phyloP scores from a whole-genome alignment of 2,888 invertebrate genomes.

The Lottia scabra region DNA sequence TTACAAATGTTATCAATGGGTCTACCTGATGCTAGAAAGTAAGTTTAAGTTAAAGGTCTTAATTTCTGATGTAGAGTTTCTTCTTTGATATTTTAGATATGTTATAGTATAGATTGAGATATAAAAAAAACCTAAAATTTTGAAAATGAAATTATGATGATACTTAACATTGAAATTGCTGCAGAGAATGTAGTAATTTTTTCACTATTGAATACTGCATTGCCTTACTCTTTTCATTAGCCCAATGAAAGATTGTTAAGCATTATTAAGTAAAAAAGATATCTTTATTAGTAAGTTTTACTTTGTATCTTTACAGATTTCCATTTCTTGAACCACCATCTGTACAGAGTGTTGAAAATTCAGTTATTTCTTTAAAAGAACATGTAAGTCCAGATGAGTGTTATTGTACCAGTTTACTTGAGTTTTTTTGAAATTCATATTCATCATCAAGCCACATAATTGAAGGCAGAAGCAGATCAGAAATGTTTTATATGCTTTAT shows the following conservation, averaged over 20 bases:
- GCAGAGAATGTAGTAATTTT: too few relatives aligned
- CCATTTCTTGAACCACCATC: constrained; percentile 96
- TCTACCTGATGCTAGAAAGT: constrained; percentile 83
- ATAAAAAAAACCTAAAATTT: neutral
- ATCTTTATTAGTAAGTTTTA: too few relatives aligned
- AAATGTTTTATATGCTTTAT: too few relatives aligned
- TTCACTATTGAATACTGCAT: too few relatives aligned
- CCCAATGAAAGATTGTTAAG: too few relatives aligned
- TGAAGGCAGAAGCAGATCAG: too few relatives aligned
- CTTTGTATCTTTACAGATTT: constrained; percentile 73
- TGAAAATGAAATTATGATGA: too few relatives aligned
- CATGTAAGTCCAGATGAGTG: constrained; percentile 74
- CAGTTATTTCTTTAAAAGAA: constrained; percentile 86
- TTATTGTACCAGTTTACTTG: too few relatives aligned
- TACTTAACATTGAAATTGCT: neutral
- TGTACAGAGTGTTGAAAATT: constrained; percentile 85
- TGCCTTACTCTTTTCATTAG: too few relatives aligned
- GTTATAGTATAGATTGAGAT: neutral
- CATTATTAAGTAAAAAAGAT: too few relatives aligned
- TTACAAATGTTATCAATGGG: constrained; percentile 93
- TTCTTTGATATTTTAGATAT: neutral
- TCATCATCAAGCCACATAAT: too few relatives aligned
- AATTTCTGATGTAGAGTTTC: neutral
- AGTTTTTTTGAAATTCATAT: too few relatives aligned
- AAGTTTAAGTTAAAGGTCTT: constrained; percentile 13